Evolutionary conservation across 2,888 invertebrate genomes (phyloP).

Genomic region (Stegophylla sp.): DNA sequence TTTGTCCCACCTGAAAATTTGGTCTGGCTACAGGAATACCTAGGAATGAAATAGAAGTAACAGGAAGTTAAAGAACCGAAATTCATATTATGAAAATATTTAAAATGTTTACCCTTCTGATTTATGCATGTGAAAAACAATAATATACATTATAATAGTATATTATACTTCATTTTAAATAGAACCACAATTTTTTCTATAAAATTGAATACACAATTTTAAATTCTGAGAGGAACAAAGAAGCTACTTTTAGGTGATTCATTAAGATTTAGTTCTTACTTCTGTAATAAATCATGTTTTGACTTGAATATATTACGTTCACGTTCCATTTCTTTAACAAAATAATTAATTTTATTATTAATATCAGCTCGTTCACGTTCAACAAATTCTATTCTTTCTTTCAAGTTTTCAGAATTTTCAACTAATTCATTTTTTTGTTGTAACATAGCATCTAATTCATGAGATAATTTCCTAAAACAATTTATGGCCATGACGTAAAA

Average conservation of each 20-base stretch:
- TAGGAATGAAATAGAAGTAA: too few relatives aligned
- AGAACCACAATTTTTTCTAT: neutral
- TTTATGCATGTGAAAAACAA: too few relatives aligned
- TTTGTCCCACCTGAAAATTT: too few relatives aligned
- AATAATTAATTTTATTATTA: conserved; percentile 41
- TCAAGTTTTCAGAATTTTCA: conserved; percentile 29
- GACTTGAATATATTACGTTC: conserved; percentile 8
- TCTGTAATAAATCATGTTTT: conserved; percentile 42
- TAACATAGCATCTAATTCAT: conserved; percentile 10
- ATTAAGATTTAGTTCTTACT: conserved; percentile 3
- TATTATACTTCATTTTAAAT: neutral
- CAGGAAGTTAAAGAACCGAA: too few relatives aligned
- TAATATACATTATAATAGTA: neutral
- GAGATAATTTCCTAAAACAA: conserved; percentile 18
- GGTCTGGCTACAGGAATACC: too few relatives aligned
- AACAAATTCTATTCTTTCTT: conserved; percentile 37
- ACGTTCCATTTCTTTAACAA: conserved; percentile 23
- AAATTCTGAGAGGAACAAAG: too few relatives aligned
- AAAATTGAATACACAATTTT: too few relatives aligned
- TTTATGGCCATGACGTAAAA: neutral
- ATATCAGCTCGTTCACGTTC: conserved; percentile 47
- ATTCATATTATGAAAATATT: too few relatives aligned
- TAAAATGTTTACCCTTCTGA: too few relatives aligned
- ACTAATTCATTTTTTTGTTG: conserved; percentile 28
- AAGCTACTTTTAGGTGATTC: too few relatives aligned